Percentiles rank a stretch among this genome's conserved stretches.
Conservation (phyloP, 2,797 vertebrate genomes). For the Merluccius polli region DNA sequence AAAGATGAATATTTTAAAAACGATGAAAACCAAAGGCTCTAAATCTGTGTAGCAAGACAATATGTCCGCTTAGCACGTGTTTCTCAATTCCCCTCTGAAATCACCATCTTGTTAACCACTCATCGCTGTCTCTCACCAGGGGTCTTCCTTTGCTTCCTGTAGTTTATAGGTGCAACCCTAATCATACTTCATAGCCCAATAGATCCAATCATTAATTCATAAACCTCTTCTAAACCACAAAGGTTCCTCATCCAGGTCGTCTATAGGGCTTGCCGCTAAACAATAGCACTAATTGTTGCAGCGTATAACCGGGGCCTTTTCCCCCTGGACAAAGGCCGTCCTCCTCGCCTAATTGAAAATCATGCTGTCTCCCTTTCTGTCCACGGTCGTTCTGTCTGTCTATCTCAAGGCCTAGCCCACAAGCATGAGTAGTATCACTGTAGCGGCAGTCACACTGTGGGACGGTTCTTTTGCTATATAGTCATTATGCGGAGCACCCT, state of each 20-base stretch:
- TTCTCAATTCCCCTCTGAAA: slow-evolving; percentile 77
- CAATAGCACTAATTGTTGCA: slow-evolving; percentile 67
- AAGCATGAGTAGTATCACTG: slow-evolving; percentile 70
- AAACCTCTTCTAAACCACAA: slow-evolving; percentile 53
- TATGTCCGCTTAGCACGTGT: slow-evolving; percentile 63
- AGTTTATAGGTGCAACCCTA: slow-evolving; percentile 79
- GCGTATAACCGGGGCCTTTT: slow-evolving; percentile 48
- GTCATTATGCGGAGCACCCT: slow-evolving; percentile 31
- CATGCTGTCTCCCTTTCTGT: slow-evolving; percentile 63
- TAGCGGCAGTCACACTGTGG: slow-evolving; percentile 52
- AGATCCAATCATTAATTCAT: slow-evolving; percentile 71
- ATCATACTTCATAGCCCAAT: slow-evolving; percentile 87
- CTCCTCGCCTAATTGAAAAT: slow-evolving; percentile 62
- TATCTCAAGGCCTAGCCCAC: slow-evolving; percentile 61
- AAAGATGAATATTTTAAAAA: slow-evolving; percentile 92
- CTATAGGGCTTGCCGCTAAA: slow-evolving; percentile 92
- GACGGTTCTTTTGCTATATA: slow-evolving; percentile 40
- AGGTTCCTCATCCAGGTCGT: slow-evolving; percentile 69
- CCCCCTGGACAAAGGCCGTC: slow-evolving; percentile 61
- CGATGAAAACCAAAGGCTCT: slow-evolving; percentile 67
- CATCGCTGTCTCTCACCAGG: slow-evolving; percentile 86
- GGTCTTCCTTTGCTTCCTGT: slow-evolving; percentile 86
- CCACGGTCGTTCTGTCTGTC: slow-evolving; percentile 70
- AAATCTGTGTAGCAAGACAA: slow-evolving; percentile 74
- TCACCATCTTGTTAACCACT: slow-evolving; percentile 91